Evolutionary conservation across 2,888 invertebrate species (phyloP).

Genomic region (Stictocephala bisonia): DNA sequence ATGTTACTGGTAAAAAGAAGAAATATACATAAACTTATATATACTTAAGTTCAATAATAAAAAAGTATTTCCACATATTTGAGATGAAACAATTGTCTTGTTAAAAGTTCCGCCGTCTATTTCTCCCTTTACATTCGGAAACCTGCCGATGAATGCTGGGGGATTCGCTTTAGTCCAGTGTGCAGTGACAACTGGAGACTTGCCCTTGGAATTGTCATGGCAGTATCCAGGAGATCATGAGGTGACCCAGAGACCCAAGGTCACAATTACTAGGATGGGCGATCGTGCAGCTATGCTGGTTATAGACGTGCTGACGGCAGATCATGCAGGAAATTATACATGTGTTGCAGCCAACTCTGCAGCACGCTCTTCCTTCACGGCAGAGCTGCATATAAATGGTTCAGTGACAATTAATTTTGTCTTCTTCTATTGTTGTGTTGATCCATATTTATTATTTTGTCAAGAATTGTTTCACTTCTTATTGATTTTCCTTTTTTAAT

Average conservation of each 20-base stretch:
- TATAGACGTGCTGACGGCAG: slow-evolving; percentile 71
- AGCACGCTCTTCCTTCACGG: slow-evolving; percentile 62
- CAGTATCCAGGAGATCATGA: slow-evolving; percentile 69
- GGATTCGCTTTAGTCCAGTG: slow-evolving; percentile 74
- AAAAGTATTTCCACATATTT: no score
- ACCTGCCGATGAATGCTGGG: slow-evolving; percentile 66
- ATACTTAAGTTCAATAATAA: no score
- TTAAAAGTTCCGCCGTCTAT: slow-evolving; percentile 78
- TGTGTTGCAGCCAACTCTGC: slow-evolving; percentile 70
- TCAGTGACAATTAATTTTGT: slow-evolving; percentile 61
- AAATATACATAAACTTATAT: no score
- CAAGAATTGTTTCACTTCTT: no score
- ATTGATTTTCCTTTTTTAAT: no score
- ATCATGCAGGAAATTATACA: slow-evolving; percentile 76
- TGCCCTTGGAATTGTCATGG: slow-evolving; percentile 62
- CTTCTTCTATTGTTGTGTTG: no score
- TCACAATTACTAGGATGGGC: slow-evolving; percentile 35
- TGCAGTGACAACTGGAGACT: slow-evolving; percentile 64
- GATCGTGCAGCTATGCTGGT: slow-evolving; percentile 67
- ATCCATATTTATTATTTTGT: no score
- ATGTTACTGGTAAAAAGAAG: no score
- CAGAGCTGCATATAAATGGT: slow-evolving; percentile 62
- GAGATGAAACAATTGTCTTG: no score
- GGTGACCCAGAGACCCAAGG: slow-evolving; percentile 31
- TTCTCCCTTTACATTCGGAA: slow-evolving; percentile 79